Evolutionary conservation across 2,113 vertebrate genomes (phyloP).

Genomic region (Albula goreensis): DNA sequence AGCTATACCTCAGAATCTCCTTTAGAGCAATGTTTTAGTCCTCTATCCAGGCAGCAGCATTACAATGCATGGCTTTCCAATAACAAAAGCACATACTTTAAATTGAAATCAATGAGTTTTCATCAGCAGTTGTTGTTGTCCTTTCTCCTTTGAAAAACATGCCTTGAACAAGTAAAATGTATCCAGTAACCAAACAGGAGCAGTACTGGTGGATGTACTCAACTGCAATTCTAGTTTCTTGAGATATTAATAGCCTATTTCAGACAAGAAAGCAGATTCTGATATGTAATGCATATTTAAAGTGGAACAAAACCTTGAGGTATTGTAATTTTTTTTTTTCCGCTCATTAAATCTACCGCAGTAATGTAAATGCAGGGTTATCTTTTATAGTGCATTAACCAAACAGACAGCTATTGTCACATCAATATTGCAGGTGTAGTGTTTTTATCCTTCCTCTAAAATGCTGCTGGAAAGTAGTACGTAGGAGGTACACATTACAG

Average conservation of each 20-base stretch:
- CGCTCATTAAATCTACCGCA: not conserved
- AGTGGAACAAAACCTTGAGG: not conserved
- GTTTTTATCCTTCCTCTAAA: not conserved
- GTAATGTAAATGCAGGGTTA: not conserved
- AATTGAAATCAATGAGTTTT: not conserved
- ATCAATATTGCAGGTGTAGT: not conserved
- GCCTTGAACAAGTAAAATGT: not conserved
- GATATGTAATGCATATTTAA: not conserved
- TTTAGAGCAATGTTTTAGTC: not conserved
- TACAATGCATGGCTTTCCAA: not conserved
- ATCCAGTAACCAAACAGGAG: not conserved
- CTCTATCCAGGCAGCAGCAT: not conserved
- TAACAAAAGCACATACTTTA: not conserved
- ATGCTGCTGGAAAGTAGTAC: not conserved
- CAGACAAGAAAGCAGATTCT: constrained; percentile 4
- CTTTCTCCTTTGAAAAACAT: not conserved
- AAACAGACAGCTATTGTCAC: not conserved
- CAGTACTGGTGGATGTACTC: not conserved
- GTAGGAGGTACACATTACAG: not conserved
- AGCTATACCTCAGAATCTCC: not conserved
- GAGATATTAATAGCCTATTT: constrained; percentile 6
- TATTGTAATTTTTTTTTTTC: not conserved
- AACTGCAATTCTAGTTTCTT: not conserved
- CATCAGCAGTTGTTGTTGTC: not conserved
- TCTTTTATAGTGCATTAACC: not conserved